Percentiles rank a stretch among this genome's conserved stretches.
phyloP scores from a whole-genome alignment of 2,113 vertebrate species.

The Vidua macroura region DNA sequence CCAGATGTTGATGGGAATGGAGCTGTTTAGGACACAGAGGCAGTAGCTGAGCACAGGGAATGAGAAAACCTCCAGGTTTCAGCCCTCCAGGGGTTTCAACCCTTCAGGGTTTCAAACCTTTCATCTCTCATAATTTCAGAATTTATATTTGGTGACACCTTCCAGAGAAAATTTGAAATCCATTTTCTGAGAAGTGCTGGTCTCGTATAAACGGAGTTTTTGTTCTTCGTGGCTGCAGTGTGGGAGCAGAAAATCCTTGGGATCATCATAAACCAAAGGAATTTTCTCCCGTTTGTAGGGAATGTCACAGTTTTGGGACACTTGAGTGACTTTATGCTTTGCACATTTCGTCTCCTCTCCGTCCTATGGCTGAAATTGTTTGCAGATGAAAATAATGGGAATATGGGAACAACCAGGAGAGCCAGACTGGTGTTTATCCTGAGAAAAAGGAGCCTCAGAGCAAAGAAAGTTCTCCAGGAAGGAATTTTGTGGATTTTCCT shows the following conservation, averaged over 20 bases:
- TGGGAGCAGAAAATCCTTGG: not conserved
- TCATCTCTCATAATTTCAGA: not conserved
- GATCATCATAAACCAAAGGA: not conserved
- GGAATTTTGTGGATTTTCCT: not conserved
- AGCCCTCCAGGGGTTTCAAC: not conserved
- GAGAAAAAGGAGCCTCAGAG: not conserved
- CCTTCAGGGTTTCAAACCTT: not conserved
- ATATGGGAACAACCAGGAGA: not conserved
- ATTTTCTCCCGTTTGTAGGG: not conserved
- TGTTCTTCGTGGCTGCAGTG: not conserved
- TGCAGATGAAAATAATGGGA: not conserved
- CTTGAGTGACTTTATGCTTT: not conserved
- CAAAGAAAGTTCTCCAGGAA: not conserved
- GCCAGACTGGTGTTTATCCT: not conserved
- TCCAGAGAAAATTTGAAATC: not conserved
- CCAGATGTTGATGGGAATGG: constrained; percentile 25
- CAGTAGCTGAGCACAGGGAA: not conserved
- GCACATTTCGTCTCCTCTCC: not conserved
- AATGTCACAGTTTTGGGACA: not conserved
- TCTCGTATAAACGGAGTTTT: fast-evolving
- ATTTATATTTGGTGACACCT: not conserved
- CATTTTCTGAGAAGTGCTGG: not conserved
- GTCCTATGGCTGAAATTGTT: not conserved
- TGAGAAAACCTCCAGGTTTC: not conserved
- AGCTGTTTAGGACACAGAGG: not conserved